Evolutionary conservation across 2,888 invertebrate genomes (phyloP), one percentile per base, ranked within the genome.

Genomic region (Euplexia lucipara): DNA sequence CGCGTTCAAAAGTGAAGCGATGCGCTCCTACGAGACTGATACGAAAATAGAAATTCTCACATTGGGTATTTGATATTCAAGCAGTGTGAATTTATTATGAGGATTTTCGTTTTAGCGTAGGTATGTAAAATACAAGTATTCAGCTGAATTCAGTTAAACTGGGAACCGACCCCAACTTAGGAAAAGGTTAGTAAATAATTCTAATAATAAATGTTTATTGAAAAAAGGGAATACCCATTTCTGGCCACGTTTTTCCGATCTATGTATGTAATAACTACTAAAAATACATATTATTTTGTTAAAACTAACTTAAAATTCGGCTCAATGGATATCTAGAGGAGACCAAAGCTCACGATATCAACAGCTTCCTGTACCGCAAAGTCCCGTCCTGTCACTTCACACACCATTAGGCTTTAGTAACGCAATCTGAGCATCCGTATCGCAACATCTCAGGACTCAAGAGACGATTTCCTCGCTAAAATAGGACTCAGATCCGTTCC

Each of bases 401-500:
- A 30, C 20, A 22, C n/a, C 49, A 20, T 4, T 37, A 42, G 32
- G 32, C 39, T 30, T 34, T 45, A 16, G n/a, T 16, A 44, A 41
- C 26, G 42, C 18, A 26, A 52, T 48, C 39, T 22, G 9, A 47
- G 47, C 39, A 51, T 20, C 12, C 34, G 32, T 26, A 60, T 41
- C 35, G 8, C 32, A 48, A 47, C 14, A 60, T 63, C 53, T 58
- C 63, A 6, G 26, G 60, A 54, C 57, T 34, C 44, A 48, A 12
- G 32, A 64, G 58, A 20, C 34, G 69, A 64, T 69, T 74, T 69
- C 57, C 75, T 64, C 18, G 63, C 64, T 61, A 56, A 78, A 76
- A 74, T 78, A 62, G 20, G 58, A 69, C 37, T 22, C 44, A 20
- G 32, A n/a, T 47, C 32, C 20, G 9, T 59, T 67, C 80, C 80